These are phyloP conservation scores for Drosophila trichaetosa DNA, from an alignment of 2,888 invertebrate genomes.

Conservation along the genomic window DNA sequence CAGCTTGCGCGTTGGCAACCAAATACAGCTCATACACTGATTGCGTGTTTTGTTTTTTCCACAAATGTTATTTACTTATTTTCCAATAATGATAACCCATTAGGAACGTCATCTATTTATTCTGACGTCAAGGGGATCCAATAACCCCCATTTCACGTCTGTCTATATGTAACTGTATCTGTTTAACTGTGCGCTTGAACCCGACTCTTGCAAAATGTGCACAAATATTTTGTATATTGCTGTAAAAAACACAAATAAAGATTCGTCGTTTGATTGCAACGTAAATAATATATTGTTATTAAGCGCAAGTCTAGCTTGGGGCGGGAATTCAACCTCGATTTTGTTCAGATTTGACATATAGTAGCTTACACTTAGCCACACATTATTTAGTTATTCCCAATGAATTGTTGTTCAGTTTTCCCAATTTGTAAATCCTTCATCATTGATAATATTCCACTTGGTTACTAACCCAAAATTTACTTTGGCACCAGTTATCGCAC, in stretches of 20 bases:
- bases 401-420: not conserved
- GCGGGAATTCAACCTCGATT: not conserved
- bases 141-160: not conserved
- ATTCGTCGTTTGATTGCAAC: conserved; percentile 1
- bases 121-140: conserved; percentile 29
- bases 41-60: conserved; percentile 1
- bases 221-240: conserved; percentile 46
- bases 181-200: conserved; percentile 42
- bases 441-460: not conserved
- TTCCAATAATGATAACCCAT: conserved; percentile 47
- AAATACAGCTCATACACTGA: not conserved
- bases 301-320: not conserved
- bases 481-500: conserved; percentile 23
- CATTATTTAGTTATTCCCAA: not conserved
- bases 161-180: conserved; percentile 9
- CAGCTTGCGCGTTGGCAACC: conserved; percentile 34
- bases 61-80: conserved; percentile 26
- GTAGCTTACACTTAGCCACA: not conserved
- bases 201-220: conserved; percentile 32
- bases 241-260: not conserved
- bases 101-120: conserved; percentile 9
- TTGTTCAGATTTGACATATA: not conserved
- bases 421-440: not conserved
- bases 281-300: conserved; percentile 13
- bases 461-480: conserved; percentile 11